A percentile compares a stretch with the other conserved stretches of the same genome.
phyloP scores from a whole-genome alignment of 2,888 invertebrate species.

The Melolontha melolontha region DNA sequence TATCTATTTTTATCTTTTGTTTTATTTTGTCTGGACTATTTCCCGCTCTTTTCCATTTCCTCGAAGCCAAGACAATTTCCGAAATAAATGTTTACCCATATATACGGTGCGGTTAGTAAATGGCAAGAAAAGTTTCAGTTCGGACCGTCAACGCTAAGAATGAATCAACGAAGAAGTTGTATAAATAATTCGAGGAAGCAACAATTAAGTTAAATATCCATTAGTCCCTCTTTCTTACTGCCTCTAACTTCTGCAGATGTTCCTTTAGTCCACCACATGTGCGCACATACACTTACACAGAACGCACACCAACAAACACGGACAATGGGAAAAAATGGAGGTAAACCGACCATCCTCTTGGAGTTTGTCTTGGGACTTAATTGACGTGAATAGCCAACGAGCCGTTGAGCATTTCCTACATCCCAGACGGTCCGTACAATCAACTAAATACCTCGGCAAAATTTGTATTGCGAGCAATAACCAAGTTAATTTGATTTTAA shows the following conservation, averaged over 20 bases:
- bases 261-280: not conserved
- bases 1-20: too few relatives aligned
- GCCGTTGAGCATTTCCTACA: not conserved
- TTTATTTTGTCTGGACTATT: too few relatives aligned
- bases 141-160: slow-evolving; percentile 2
- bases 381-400: slow-evolving; percentile 11
- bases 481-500: too few relatives aligned
- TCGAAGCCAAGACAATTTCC: not conserved
- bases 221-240: slow-evolving; percentile 11
- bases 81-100: slow-evolving; percentile 3
- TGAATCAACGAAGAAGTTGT: slow-evolving; percentile 10
- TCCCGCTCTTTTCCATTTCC: too few relatives aligned
- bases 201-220: slow-evolving; percentile 24
- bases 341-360: not conserved
- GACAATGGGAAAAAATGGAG: slow-evolving; percentile 2
- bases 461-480: too few relatives aligned
- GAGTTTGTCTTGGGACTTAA: slow-evolving; percentile 10
- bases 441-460: too few relatives aligned
- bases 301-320: too few relatives aligned
- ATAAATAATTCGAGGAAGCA: slow-evolving; percentile 28
- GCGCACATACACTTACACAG: too few relatives aligned
- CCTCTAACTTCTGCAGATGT: slow-evolving; percentile 13
- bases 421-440: too few relatives aligned
- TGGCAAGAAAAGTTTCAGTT: slow-evolving; percentile 4
- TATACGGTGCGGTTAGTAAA: not conserved